These are phyloP conservation scores for Takifugu rubripes DNA, from an alignment of 2,797 vertebrate genomes.

Conservation along the genomic window DNA sequence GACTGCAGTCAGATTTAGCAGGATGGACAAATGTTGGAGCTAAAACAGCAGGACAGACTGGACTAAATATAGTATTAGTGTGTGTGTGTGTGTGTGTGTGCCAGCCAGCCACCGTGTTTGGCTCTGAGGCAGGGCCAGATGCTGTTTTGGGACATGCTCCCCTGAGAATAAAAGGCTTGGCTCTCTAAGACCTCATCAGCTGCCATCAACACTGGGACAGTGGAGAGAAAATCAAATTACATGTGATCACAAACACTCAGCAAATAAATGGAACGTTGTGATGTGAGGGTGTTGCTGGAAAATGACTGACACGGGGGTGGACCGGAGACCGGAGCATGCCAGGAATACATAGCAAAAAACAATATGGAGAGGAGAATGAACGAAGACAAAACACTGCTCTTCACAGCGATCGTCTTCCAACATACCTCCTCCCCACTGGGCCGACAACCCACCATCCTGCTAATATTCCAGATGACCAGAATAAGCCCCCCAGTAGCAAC, in stretches of 20 bases:
- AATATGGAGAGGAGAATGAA: slow-evolving; percentile 2
- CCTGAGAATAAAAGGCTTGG: slow-evolving; percentile 64
- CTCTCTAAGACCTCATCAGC: slow-evolving; percentile 64
- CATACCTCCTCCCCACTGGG: too few species aligned
- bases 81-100: slow-evolving; percentile 17
- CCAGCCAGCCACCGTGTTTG: slow-evolving; percentile 27
- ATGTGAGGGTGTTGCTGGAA: slow-evolving; percentile 43
- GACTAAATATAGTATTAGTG: slow-evolving; percentile 53
- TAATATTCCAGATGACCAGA: too few species aligned
- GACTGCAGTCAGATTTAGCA: slow-evolving; percentile 44
- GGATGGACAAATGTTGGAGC: slow-evolving; percentile 42
- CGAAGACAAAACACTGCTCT: too few species aligned
- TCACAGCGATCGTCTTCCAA: too few species aligned
- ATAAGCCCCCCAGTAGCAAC: too few species aligned
- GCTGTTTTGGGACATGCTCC: slow-evolving; percentile 69
- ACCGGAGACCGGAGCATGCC: slow-evolving; percentile 19
- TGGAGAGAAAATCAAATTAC: slow-evolving; percentile 53
- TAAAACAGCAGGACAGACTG: slow-evolving; percentile 43
- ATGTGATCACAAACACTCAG: slow-evolving; percentile 60
- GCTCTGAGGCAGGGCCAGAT: slow-evolving; percentile 62
- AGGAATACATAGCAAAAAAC: slow-evolving; percentile 6
- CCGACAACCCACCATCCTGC: too few species aligned
- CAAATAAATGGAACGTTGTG: slow-evolving; percentile 54
- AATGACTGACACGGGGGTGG: slow-evolving; percentile 39
- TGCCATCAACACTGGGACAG: slow-evolving; percentile 60